Percentiles rank a stretch among this genome's conserved stretches.
Conservation (phyloP, 2,888 invertebrate genomes). For the Magallana nippona region DNA sequence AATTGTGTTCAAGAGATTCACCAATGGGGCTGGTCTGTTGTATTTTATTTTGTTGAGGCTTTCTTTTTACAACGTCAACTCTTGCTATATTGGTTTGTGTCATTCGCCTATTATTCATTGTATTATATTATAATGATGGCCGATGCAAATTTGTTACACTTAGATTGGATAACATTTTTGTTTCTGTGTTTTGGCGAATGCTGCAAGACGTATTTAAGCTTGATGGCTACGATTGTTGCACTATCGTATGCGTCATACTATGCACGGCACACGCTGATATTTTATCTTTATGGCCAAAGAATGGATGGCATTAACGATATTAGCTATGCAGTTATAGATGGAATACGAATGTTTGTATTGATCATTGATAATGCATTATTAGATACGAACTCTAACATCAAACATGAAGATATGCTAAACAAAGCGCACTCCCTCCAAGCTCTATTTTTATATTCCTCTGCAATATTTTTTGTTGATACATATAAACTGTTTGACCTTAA, state of each 20-base stretch:
- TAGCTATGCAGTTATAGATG: slow-evolving; percentile 82
- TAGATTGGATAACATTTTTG: not conserved
- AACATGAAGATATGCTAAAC: not conserved
- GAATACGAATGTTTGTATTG: too few species aligned
- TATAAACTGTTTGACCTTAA: slow-evolving; percentile 82
- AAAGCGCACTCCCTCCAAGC: not conserved
- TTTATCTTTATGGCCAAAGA: slow-evolving; percentile 78
- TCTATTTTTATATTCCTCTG: not conserved
- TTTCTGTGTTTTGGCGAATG: slow-evolving; percentile 74
- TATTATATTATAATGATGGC: too few species aligned
- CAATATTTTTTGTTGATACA: slow-evolving; percentile 79
- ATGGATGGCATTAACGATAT: slow-evolving; percentile 53
- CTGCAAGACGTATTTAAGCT: slow-evolving; percentile 81
- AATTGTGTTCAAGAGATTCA: too few species aligned
- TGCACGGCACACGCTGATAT: slow-evolving; percentile 78
- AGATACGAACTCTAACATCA: not conserved
- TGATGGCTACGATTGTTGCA: slow-evolving; percentile 81
- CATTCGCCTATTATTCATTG: too few species aligned
- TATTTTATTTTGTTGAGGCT: too few species aligned
- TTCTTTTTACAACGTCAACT: too few species aligned
- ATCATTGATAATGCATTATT: too few species aligned
- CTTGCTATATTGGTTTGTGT: too few species aligned
- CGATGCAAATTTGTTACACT: too few species aligned
- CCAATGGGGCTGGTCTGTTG: too few species aligned
- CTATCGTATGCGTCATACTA: slow-evolving; percentile 81